Evolutionary conservation across 1,140 invertebrate species (phyloP).

Genomic region (Trissolcus basalis): DNA sequence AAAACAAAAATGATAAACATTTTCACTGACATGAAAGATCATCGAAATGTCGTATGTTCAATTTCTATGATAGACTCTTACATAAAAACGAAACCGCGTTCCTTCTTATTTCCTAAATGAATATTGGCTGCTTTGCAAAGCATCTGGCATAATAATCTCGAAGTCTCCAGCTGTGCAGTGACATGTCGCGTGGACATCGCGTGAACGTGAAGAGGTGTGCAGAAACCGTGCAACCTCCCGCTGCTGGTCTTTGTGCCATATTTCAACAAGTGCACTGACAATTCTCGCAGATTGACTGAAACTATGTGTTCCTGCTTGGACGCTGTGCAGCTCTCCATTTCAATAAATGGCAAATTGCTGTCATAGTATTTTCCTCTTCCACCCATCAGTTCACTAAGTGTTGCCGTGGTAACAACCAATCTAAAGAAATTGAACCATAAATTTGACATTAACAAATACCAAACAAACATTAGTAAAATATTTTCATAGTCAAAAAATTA

Average conservation of each 20-base stretch:
- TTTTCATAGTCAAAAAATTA: too few relatives aligned
- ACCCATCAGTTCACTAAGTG: slow-evolving; percentile 73
- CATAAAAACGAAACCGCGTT: slow-evolving; percentile 87
- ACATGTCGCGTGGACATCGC: slow-evolving; percentile 87
- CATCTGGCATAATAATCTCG: slow-evolving; percentile 84
- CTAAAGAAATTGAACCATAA: slow-evolving; percentile 35
- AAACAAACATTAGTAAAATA: too few relatives aligned
- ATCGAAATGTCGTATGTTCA: too few relatives aligned
- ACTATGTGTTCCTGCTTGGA: slow-evolving; percentile 91
- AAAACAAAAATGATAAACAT: slow-evolving; percentile 58
- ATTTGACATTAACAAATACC: too few relatives aligned
- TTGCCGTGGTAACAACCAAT: slow-evolving; percentile 65
- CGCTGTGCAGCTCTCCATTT: slow-evolving; percentile 89
- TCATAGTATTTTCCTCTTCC: slow-evolving; percentile 69
- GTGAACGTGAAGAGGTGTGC: slow-evolving; percentile 85
- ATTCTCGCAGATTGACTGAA: slow-evolving; percentile 88
- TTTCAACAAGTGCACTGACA: slow-evolving; percentile 88
- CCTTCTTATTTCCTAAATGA: slow-evolving; percentile 80
- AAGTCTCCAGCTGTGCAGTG: slow-evolving; percentile 85
- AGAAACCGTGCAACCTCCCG: slow-evolving; percentile 69
- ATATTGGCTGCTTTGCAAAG: slow-evolving; percentile 82
- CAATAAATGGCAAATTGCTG: slow-evolving; percentile 82
- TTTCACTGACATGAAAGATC: too few relatives aligned
- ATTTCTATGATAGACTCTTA: slow-evolving; percentile 77
- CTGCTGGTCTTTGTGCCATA: slow-evolving; percentile 76